Percentiles rank a stretch among this genome's conserved stretches.
These are phyloP conservation scores for Bryconaethiops microstoma DNA, from an alignment of 2,797 vertebrate genomes.

Conservation along the genomic window DNA sequence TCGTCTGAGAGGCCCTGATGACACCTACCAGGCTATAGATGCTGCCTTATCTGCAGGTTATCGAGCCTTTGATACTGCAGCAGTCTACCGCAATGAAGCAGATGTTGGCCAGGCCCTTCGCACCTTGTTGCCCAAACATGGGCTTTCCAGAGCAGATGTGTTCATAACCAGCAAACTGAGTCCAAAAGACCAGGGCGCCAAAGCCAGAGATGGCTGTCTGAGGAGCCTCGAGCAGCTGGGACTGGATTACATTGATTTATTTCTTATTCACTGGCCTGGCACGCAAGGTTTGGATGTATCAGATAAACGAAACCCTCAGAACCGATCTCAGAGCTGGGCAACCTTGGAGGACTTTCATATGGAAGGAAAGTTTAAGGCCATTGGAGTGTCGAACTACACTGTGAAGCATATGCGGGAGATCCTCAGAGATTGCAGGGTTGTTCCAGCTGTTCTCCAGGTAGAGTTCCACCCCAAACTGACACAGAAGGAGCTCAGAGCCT, in stretches of 20 bases:
- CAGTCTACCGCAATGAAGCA: slow-evolving; percentile 80
- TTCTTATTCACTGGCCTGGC: slow-evolving; percentile 86
- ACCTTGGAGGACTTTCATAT: slow-evolving; percentile 76
- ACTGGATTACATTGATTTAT: slow-evolving; percentile 83
- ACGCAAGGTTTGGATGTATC: slow-evolving; percentile 72
- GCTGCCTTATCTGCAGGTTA: slow-evolving; percentile 80
- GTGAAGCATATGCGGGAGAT: slow-evolving; percentile 75
- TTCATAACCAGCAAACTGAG: slow-evolving; percentile 84
- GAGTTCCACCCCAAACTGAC: slow-evolving; percentile 81
- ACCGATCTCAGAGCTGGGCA: slow-evolving; percentile 78
- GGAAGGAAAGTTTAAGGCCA: slow-evolving; percentile 75
- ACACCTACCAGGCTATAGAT: slow-evolving; percentile 70
- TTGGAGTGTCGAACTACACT: slow-evolving; percentile 86
- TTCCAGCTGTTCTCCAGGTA: slow-evolving; percentile 81
- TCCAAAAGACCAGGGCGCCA: slow-evolving; percentile 77
- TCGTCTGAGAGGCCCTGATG: slow-evolving; percentile 69
- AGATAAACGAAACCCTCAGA: slow-evolving; percentile 74
- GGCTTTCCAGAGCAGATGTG: slow-evolving; percentile 74
- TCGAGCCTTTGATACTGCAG: slow-evolving; percentile 82
- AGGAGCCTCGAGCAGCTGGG: slow-evolving; percentile 76
- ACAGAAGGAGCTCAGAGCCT: slow-evolving; percentile 73
- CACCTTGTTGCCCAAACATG: slow-evolving; percentile 77
- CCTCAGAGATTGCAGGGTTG: slow-evolving; percentile 70
- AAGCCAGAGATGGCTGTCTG: slow-evolving; percentile 71
- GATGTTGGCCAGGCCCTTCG: slow-evolving; percentile 74